phyloP scores from a whole-genome alignment of 2,888 invertebrate species.

The Euproctis similis region DNA sequence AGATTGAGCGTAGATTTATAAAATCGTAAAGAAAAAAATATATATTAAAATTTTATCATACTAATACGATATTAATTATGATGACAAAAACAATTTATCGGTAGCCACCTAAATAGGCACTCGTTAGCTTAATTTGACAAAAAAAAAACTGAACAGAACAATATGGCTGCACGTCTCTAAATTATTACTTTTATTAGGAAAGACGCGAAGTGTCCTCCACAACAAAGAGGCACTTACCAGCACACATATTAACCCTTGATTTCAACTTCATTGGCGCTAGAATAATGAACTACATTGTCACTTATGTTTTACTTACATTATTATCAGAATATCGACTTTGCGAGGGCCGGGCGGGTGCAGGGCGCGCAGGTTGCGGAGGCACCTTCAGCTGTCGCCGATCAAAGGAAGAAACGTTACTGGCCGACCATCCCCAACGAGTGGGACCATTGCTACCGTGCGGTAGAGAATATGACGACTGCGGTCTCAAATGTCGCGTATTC shows the following conservation, averaged over 20 bases:
- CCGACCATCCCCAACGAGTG: conserved; percentile 73
- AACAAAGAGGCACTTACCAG: too few relatives aligned
- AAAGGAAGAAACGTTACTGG: conserved; percentile 69
- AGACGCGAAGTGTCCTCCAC: too few relatives aligned
- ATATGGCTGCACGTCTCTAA: too few relatives aligned
- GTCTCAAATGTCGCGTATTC: conserved; percentile 51
- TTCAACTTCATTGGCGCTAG: conserved; percentile 37
- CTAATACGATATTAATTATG: too few relatives aligned
- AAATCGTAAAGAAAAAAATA: too few relatives aligned
- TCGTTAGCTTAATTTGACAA: too few relatives aligned
- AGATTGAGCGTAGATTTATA: too few relatives aligned
- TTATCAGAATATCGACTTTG: conserved; percentile 48
- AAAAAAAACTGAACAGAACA: too few relatives aligned
- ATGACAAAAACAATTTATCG: too few relatives aligned
- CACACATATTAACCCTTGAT: conserved; percentile 31
- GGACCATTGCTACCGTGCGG: conserved; percentile 74
- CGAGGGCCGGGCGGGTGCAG: conserved; percentile 56
- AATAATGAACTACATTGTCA: conserved; percentile 10
- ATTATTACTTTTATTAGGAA: too few relatives aligned
- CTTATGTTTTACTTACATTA: conserved; percentile 46
- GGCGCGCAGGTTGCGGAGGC: conserved; percentile 62
- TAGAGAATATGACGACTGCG: conserved; percentile 71
- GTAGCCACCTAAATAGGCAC: too few relatives aligned
- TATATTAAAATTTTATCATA: too few relatives aligned
- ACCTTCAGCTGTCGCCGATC: conserved; percentile 66